These are phyloP conservation scores for Rhodinocichla rosea DNA, from an alignment of 2,113 vertebrate species.

Conservation along the genomic window DNA sequence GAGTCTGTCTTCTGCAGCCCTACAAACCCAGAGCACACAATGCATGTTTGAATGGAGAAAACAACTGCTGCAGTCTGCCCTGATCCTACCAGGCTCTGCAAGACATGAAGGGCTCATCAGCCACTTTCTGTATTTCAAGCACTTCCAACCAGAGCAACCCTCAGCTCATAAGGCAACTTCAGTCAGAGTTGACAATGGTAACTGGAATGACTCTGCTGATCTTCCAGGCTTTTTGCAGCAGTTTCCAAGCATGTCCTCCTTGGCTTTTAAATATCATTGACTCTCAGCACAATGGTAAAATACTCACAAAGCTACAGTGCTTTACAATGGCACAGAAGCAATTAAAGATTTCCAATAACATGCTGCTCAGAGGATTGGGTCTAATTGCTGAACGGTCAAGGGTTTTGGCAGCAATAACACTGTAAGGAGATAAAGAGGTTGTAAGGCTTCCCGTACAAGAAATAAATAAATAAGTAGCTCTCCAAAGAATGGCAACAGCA, in stretches of 20 bases:
- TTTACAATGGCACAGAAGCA: neutral
- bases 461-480: conserved; percentile 17
- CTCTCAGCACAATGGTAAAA: neutral
- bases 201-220: neutral
- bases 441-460: neutral
- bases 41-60: neutral
- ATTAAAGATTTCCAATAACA: conserved; percentile 42
- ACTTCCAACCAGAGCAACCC: neutral
- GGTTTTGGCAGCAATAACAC: neutral
- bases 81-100: neutral
- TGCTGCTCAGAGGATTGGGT: neutral
- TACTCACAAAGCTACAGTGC: neutral
- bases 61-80: neutral
- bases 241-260: neutral
- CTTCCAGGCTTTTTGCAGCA: neutral
- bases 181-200: fast-evolving
- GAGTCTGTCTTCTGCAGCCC: neutral
- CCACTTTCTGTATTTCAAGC: neutral
- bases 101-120: neutral
- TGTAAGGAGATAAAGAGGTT: neutral
- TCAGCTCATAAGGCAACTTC: neutral
- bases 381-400: neutral
- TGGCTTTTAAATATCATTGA: neutral
- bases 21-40: neutral
- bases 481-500: neutral